A percentile compares a stretch with the other conserved stretches of the same genome.
Evolutionary conservation across 2,797 vertebrate genomes (phyloP).

Genomic region (Myotis daubentonii): DNA sequence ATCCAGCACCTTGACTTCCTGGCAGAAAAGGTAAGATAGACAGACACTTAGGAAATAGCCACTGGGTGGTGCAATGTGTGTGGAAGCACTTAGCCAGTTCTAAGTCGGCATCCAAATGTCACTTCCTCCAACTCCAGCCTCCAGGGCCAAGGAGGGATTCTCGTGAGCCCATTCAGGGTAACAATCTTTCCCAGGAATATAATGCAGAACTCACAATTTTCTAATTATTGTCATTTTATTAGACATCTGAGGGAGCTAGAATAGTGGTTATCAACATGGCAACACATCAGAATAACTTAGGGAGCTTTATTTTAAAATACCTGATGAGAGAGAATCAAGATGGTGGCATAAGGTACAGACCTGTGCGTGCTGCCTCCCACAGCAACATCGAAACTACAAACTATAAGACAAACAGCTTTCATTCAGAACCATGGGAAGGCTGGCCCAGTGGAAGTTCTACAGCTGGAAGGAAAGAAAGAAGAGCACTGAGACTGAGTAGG

Average conservation of each 20-base stretch:
- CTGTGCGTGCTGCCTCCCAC: too few relatives aligned
- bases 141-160: background rate
- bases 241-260: background rate
- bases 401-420: too few relatives aligned
- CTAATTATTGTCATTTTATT: conserved; percentile 42
- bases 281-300: background rate
- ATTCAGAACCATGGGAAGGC: too few relatives aligned
- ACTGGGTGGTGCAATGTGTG: background rate
- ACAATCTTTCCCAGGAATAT: conserved; percentile 31
- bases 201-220: conserved; percentile 48
- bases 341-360: too few relatives aligned
- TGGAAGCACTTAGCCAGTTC: background rate
- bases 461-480: too few relatives aligned
- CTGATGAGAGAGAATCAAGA: too few relatives aligned
- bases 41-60: background rate
- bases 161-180: background rate
- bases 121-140: background rate
- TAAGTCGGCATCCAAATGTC: background rate
- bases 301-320: background rate
- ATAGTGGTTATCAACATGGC: background rate
- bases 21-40: background rate
- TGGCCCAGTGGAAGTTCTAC: too few relatives aligned
- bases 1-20: background rate
- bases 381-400: too few relatives aligned
- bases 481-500: too few relatives aligned